phyloP scores from a whole-genome alignment of 2,888 invertebrate species.

The Pyrochroa serraticornis region DNA sequence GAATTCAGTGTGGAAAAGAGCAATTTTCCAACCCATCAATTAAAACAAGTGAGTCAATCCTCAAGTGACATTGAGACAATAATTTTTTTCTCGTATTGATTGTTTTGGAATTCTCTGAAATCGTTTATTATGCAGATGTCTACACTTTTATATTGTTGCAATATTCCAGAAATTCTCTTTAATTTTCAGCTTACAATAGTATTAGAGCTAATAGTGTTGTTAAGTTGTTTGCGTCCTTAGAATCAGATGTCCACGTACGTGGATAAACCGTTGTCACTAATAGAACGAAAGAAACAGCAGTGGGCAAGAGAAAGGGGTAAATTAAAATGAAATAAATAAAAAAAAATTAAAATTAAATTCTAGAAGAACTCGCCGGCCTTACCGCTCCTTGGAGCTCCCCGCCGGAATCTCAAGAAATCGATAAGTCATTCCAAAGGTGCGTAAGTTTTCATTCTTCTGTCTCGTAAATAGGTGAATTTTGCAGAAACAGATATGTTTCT shows the following conservation, averaged over 20 bases:
- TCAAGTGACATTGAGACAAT: not conserved
- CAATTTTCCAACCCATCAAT: not conserved
- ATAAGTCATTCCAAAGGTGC: slow-evolving; percentile 42
- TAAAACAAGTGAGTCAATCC: slow-evolving; percentile 1
- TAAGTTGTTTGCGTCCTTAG: slow-evolving; percentile 20
- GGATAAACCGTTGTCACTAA: slow-evolving; percentile 63
- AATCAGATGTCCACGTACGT: slow-evolving; percentile 47
- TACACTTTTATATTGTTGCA: slow-evolving; percentile 13
- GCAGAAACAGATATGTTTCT: slow-evolving; percentile 44
- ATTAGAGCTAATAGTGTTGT: slow-evolving; percentile 14
- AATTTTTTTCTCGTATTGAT: too few relatives aligned
- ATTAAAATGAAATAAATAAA: slow-evolving; percentile 29
- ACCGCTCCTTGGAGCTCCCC: slow-evolving; percentile 74
- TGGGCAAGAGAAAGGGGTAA: slow-evolving; percentile 93
- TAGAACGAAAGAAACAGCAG: slow-evolving; percentile 89
- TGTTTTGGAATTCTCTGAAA: not conserved
- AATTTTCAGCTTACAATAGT: slow-evolving; percentile 21
- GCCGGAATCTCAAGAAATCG: slow-evolving; percentile 34
- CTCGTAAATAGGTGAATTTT: slow-evolving; percentile 15
- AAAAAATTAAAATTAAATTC: slow-evolving; percentile 45
- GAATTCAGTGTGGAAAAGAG: not conserved
- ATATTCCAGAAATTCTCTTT: not conserved
- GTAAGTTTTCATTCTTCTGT: not conserved
- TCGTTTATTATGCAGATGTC: slow-evolving; percentile 14
- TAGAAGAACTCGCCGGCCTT: slow-evolving; percentile 83